Conservation (phyloP, 2,888 invertebrate genomes). For the Psylliodes chrysocephalus region DNA sequence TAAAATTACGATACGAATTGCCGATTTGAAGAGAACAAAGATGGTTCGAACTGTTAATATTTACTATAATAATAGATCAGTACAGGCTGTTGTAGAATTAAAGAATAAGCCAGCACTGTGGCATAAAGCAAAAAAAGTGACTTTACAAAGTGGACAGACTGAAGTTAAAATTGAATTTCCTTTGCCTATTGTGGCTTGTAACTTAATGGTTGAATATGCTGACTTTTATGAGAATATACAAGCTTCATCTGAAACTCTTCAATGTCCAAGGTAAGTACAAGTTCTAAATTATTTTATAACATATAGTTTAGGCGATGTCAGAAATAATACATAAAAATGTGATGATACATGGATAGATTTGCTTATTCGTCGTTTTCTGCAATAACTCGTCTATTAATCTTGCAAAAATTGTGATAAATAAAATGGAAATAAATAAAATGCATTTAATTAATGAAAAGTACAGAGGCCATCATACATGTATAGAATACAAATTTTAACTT, state of each 20-base stretch:
- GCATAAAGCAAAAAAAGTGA: slow-evolving; percentile 96
- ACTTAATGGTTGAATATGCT: slow-evolving; percentile 97
- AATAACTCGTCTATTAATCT: no score
- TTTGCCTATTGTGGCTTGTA: slow-evolving; percentile 96
- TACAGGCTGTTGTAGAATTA: slow-evolving; percentile 96
- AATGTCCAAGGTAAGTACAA: slow-evolving; percentile 39
- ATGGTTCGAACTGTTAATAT: slow-evolving; percentile 97
- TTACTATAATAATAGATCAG: slow-evolving; percentile 95
- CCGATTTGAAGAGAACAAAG: slow-evolving; percentile 95
- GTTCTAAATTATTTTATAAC: no score
- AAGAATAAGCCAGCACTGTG: slow-evolving; percentile 96
- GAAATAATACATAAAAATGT: no score
- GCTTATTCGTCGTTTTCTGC: no score
- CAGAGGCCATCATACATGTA: no score
- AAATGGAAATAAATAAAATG: no score
- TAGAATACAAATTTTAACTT: no score
- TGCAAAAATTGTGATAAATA: no score
- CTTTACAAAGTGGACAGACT: slow-evolving; percentile 89
- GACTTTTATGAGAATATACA: slow-evolving; percentile 97
- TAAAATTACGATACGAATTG: slow-evolving; percentile 90
- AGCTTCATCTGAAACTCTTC: slow-evolving; percentile 85
- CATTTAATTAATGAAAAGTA: no score
- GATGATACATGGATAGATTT: no score
- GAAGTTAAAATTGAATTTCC: slow-evolving; percentile 98
- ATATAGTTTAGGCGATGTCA: no score